Base-by-base conservation (phyloP, 2,113 vertebrate genomes). In the Anas platyrhynchos region DNA sequence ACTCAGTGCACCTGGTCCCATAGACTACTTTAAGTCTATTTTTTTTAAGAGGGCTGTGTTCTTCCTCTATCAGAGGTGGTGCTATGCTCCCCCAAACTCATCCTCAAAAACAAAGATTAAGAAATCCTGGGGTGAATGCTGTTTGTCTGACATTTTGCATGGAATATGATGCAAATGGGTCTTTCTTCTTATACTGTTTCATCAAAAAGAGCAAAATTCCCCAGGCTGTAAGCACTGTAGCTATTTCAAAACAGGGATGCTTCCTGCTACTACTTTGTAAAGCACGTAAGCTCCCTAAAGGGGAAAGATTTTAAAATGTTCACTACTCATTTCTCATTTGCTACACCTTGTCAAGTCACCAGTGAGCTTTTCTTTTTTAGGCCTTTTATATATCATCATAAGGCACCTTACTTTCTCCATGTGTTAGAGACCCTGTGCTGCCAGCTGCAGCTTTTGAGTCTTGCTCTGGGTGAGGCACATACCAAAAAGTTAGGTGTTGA, bases 261-360 rank as follows among this genome's bases (percentile, higher is more conserved):
- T 85, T 89, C 90, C 87, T 87, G 68, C 48, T 88, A 73, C 65
- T 83, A 88, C 50, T 93, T 93, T 1, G 1, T 73, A 91, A 93
- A 88, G 84, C 44, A 85, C 38, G 67, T 91, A 76, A 97, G 38
- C 67, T 93, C 82, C 75, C 67, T 95, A 73, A 93, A 93, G 58
- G 44, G 54, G 50, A 88, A 83, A 94, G 52, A 93, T 88, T 85
- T 94, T 36, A 94, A 95, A 91, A 85, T 26, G 32, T 77, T 38
- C 59, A 68, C 34, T 95, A 43, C 48, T 94, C 71, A 61, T 94
- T 95, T 95, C 85, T 93, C 90, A 89, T 94, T 85, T 91, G 44
- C 34, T 66, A 66, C 58, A 9, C 77, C 67, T 74, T 83, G 82
- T 79, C 34, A 89, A 91, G 85, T 83, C 79, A 73, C 43, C 85